Evolutionary conservation across 2,797 vertebrate genomes (phyloP).

Genomic region (Gymnoscopelus braueri): DNA sequence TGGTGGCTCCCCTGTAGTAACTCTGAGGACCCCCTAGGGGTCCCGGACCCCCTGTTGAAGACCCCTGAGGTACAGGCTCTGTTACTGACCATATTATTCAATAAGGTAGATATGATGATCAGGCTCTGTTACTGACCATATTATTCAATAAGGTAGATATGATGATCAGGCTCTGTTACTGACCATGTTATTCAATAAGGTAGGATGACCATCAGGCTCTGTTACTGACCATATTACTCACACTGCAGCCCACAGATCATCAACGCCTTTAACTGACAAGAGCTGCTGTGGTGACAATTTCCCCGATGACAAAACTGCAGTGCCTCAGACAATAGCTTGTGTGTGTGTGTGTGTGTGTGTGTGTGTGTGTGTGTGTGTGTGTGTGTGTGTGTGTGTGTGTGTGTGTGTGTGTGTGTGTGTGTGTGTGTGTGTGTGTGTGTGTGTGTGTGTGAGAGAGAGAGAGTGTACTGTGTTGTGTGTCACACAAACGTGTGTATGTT

Average conservation of each 20-base stretch:
- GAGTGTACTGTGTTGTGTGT: conserved; percentile 13
- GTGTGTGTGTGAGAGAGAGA: too few relatives aligned
- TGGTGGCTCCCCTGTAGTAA: too few relatives aligned
- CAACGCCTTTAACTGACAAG: conserved; percentile 8
- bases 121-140: conserved; percentile 51
- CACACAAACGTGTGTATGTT: too few relatives aligned
- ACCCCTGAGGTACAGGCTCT: conserved; percentile 20
- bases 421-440: conserved; percentile 3
- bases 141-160: too few relatives aligned
- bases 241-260: too few relatives aligned
- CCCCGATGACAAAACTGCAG: conserved; percentile 46
- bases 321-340: conserved; percentile 18
- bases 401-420: not conserved
- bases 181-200: conserved; percentile 14
- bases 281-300: conserved; percentile 62
- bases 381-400: conserved; percentile 12
- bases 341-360: not conserved
- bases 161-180: too few relatives aligned
- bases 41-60: too few relatives aligned
- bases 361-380: conserved; percentile 5
- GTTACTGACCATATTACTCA: conserved; percentile 42
- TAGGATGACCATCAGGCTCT: conserved; percentile 45
- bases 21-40: too few relatives aligned
- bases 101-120: too few relatives aligned
- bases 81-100: conserved; percentile 52